Conservation (phyloP, 2,113 vertebrate species). For the Cryptoleucopteryx plumbea region DNA sequence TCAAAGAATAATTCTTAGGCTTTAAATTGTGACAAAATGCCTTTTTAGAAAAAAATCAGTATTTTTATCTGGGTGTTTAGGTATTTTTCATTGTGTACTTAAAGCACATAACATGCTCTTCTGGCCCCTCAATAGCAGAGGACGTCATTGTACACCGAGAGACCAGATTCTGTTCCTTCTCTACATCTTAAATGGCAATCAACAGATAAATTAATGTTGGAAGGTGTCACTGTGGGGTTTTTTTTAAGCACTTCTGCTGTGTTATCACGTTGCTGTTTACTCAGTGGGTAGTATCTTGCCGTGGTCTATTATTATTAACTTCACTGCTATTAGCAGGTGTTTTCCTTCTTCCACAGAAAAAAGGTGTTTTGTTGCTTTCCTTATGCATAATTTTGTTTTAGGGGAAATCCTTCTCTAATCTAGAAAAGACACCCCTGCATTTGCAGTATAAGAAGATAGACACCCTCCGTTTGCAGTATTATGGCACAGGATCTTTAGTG, state of each 20-base stretch:
- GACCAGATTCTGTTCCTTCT: neutral
- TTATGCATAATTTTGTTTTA: neutral
- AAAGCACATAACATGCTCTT: neutral
- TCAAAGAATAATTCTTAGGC: neutral
- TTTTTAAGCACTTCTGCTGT: neutral
- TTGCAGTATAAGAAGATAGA: neutral
- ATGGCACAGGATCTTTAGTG: neutral
- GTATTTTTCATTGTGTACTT: neutral
- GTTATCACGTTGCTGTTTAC: neutral
- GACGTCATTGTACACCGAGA: neutral
- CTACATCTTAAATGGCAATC: neutral
- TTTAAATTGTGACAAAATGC: neutral
- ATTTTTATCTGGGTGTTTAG: neutral
- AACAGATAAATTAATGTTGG: neutral
- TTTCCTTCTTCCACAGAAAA: neutral
- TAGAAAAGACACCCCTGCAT: neutral
- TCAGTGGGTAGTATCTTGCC: neutral
- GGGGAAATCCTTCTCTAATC: neutral
- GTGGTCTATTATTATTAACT: neutral
- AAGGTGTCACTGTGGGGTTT: neutral
- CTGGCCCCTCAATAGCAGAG: neutral
- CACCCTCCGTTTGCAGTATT: neutral
- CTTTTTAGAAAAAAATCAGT: neutral
- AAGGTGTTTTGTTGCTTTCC: neutral
- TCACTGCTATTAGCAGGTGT: neutral